A percentile compares a stretch with the other conserved stretches of the same genome.
phyloP scores from a whole-genome alignment of 2,888 invertebrate genomes.

The Trimorus sp. region DNA sequence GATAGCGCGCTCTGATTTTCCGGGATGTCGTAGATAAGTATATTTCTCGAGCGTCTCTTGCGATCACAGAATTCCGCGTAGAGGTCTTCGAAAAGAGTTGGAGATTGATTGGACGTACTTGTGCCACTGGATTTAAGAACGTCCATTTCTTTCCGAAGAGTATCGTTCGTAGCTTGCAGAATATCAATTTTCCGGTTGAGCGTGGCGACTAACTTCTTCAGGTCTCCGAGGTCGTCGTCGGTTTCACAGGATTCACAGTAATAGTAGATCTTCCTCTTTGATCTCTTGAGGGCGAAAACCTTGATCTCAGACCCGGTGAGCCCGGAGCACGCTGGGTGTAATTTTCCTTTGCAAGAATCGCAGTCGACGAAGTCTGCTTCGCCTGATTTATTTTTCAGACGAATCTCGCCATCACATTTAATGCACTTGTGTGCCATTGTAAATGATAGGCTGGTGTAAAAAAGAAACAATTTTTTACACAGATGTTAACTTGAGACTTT shows the following conservation, averaged over 20 bases:
- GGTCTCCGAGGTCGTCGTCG: not conserved
- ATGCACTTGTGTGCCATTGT: conserved; percentile 1
- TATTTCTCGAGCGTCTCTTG: not conserved
- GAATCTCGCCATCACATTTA: conserved; percentile 9
- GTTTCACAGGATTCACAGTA: conserved; percentile 4
- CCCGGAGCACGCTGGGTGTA: conserved; percentile 1
- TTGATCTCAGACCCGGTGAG: conserved; percentile 19
- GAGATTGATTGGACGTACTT: not conserved
- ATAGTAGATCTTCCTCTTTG: not conserved
- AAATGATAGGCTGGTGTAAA: not conserved
- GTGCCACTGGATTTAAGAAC: conserved; percentile 3
- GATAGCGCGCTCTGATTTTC: not conserved
- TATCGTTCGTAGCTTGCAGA: conserved; percentile 7
- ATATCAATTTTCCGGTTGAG: not conserved
- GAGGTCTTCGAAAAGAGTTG: not conserved
- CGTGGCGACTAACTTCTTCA: not conserved
- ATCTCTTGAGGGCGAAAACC: conserved; percentile 15
- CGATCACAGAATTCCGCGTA: not conserved
- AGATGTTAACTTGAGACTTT: no score
- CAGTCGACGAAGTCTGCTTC: conserved; percentile 5
- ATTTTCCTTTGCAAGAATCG: not conserved
- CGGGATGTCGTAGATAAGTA: not conserved
- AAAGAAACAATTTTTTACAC: no score
- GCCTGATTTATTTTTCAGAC: conserved; percentile 10
- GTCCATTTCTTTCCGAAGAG: not conserved